Base-by-base conservation (phyloP, 2,797 vertebrate genomes). In the Antrozous pallidus region DNA sequence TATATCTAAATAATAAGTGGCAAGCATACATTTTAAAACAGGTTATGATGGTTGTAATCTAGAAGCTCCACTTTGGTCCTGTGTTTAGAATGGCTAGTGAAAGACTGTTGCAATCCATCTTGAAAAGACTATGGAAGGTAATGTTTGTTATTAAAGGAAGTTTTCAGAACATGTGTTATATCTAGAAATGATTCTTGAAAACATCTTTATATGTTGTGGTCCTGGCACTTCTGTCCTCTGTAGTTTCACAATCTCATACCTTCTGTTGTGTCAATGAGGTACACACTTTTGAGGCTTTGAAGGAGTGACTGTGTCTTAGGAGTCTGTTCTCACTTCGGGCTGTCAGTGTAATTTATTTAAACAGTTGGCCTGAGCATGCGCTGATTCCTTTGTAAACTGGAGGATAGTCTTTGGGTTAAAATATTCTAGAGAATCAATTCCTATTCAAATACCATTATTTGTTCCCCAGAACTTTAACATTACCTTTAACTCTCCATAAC, bases 381-480 rank as follows among this genome's bases (percentile, higher is more conserved):
- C 26, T 77, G 54, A 69, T 24, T 90, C 5, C 36, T 90, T 81
- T 87, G n/a, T 78, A 94, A 89, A 12, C 0, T 67, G 20, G 24
- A 71, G 38, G 16, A 80, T 86, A 88, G n/a, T 58, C 78, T 81
- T 70, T 87, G 67, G 33, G 61, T 95, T 95, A 95, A 88, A 96
- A 93, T 87, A 87, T 94, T 77, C 42, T 51, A 28, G n/a, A 67
- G 80, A 91, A 94, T 94, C 91, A 95, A 75, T 87, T 56, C 8
- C 65, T 95, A 90, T 89, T 95, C 93, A 96, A 89, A 77, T 1
- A 6, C 8, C 69, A 83, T 73, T 73, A 89, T 87, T 95, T 87
- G 77, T 95, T 65, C n/a, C 58, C 58, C 9, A 45, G 70, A 84
- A 91, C 28, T 88, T 93, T 73, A 93, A 92, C 77, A 33, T 78